Base-by-base conservation (phyloP, 2,113 vertebrate species). In the Copsychus sechellarum region DNA sequence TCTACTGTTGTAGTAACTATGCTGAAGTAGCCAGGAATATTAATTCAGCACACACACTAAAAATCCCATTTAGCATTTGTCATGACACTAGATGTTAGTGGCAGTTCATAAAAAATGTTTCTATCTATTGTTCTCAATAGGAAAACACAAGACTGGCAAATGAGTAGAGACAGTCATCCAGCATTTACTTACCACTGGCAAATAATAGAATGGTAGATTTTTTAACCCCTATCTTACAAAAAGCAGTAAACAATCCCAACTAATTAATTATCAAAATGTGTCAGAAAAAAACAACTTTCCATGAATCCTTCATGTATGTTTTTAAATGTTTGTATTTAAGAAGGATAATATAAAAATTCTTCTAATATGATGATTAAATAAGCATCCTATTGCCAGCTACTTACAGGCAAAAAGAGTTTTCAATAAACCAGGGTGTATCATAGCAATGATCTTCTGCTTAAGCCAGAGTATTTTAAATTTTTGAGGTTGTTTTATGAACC, bases 1-100 rank as follows among this genome's bases (percentile, higher is more conserved):
- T 77, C 85, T 88, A 91, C 81, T 88, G 26, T 45, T 71, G 65
- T 23, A 91, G 64, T 53, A 87, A 81, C 70, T 72, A 40, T 50
- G 33, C 34, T 81, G n/a, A 89, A 94, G 22, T 62, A 95, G 43
- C 23, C 57, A 64, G 47, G 65, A 80, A 80, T 69, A 90, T 64
- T 38, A 87, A 87, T 69, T 90, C 50, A 80, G 62, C 53, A 61
- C 22, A 47, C 26, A 29, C 38, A 73, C 36, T 38, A 42, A 79
- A 96, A 87, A 82, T 74, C 31, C 43, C 16, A 9, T 54, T 94
- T 16, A 76, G 24, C n/a, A 21, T 81, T 81, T 87, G 89, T 89
- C 50, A 60, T 84, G 57, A 92, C 43, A 50, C 57, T 94, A 91
- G 84, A 87, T 88, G 73, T 78, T 94, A 90, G 82, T 5, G 81